Conservation (phyloP, 2,888 invertebrate species). For the Cistogaster globosa region DNA sequence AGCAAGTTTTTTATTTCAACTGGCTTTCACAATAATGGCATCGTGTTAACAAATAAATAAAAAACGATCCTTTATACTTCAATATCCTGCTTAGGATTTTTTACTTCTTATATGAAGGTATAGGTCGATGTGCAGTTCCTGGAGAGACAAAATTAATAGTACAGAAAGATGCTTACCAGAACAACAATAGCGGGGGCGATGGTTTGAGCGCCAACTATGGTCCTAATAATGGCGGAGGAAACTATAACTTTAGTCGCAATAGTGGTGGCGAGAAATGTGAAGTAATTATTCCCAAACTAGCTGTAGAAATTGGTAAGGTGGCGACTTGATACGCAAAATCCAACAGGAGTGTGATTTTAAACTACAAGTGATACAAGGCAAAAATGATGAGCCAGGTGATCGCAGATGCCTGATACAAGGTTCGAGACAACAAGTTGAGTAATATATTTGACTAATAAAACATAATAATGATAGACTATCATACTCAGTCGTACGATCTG, state of each 20-base stretch:
- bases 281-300: constrained; percentile 95
- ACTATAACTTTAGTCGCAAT: constrained; percentile 77
- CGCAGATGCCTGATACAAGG: constrained; percentile 95
- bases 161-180: constrained; percentile 86
- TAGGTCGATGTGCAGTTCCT: no score
- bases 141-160: no score
- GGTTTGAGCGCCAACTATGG: constrained; percentile 77
- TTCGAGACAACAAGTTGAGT: constrained; percentile 93
- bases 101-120: no score
- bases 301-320: constrained; percentile 98
- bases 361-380: constrained; percentile 94
- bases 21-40: no score
- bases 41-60: no score
- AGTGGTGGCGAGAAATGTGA: constrained; percentile 82
- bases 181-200: constrained; percentile 75
- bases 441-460: no score
- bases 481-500: no score
- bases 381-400: constrained; percentile 94
- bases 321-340: constrained; percentile 99
- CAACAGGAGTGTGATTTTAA: constrained; percentile 96
- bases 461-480: no score
- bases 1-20: no score
- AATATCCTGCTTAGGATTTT: no score
- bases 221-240: constrained; percentile 74
- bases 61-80: no score